Base-by-base conservation (phyloP, 2,888 invertebrate genomes). In the Ectropis crepuscularia region DNA sequence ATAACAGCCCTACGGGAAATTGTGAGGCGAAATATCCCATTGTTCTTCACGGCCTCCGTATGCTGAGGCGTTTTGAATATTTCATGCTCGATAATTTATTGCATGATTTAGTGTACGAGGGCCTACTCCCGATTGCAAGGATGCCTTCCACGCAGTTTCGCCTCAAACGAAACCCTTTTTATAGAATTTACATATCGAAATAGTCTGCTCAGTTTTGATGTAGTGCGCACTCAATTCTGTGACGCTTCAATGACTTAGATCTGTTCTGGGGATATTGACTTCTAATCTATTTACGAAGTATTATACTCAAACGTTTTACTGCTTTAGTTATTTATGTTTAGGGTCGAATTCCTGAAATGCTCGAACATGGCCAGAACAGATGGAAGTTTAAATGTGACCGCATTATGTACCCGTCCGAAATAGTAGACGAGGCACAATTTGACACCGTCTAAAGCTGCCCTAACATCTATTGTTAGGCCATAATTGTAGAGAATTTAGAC, bases 81-180 rank as follows among this genome's bases (percentile, higher is more conserved):
- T 88, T 90, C 85, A 89, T 88, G 82, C 81, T 72, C 76, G 80
- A 87, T 90, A 90, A 90, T 89, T 89, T 90, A 90, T 89, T 85
- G 85, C 86, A 83, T 88, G 88, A 90, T 89, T 90, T 89, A 89
- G 82, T 86, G 79, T 75, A 76, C 74, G 74, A 80, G 80, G 77
- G 80, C 80, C 76, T 78, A 71, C 77, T 75, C 78, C 80, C 77
- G 81, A 79, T 81, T 80, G 79, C 78, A 66, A 69, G 68, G 70
- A 64, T 64, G 75, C 74, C 72, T 74, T 76, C 68, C 71, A 63
- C 73, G 65, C 68, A 72, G 73, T 74, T 79, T 81, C 80, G 72
- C 73, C 68, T 70, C 66, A 62, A 66, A 71, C 62, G 73, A 68
- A 76, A 74, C 74, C 76, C 79, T 78, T 83, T 79, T 80, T 79